Percentiles rank a stretch among this genome's conserved stretches.
These are phyloP conservation scores for Rosalia funebris DNA, from an alignment of 2,888 invertebrate genomes.

Conservation along the genomic window DNA sequence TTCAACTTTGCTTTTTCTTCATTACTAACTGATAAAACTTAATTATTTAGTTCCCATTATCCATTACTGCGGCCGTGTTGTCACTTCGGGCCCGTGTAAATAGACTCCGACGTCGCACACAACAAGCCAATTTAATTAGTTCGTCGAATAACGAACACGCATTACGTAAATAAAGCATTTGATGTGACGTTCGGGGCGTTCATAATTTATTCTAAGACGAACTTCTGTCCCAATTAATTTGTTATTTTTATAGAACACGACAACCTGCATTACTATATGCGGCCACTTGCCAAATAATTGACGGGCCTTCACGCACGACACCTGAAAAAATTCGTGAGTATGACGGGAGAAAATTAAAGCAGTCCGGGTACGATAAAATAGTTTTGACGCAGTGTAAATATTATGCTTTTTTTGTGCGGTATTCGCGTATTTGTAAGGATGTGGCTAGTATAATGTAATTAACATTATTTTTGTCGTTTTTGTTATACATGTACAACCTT, in stretches of 20 bases:
- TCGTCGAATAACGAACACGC: conserved; percentile 12
- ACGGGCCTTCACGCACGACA: not conserved
- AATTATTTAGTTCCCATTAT: conserved; percentile 17
- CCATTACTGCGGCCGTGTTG: conserved; percentile 7
- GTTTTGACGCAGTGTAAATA: no score
- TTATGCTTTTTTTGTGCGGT: no score
- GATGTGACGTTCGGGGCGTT: conserved; percentile 17
- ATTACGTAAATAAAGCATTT: conserved; percentile 15
- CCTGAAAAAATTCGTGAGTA: not conserved
- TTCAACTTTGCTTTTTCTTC: no score
- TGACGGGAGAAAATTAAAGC: no score
- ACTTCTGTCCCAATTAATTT: conserved; percentile 21
- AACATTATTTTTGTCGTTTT: no score
- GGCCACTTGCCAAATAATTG: conserved; percentile 4
- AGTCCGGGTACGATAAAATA: no score
- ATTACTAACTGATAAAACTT: no score
- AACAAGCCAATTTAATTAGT: conserved; percentile 23
- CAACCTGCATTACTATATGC: conserved; percentile 13
- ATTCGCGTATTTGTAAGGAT: no score
- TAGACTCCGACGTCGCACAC: not conserved
- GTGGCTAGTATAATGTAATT: no score
- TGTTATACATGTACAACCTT: no score
- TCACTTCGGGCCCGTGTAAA: conserved; percentile 6
- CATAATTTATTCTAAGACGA: conserved; percentile 4
- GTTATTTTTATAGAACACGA: conserved; percentile 19